These are phyloP conservation scores for Standfussiana lucernea DNA, from an alignment of 2,888 invertebrate species.

Conservation along the genomic window DNA sequence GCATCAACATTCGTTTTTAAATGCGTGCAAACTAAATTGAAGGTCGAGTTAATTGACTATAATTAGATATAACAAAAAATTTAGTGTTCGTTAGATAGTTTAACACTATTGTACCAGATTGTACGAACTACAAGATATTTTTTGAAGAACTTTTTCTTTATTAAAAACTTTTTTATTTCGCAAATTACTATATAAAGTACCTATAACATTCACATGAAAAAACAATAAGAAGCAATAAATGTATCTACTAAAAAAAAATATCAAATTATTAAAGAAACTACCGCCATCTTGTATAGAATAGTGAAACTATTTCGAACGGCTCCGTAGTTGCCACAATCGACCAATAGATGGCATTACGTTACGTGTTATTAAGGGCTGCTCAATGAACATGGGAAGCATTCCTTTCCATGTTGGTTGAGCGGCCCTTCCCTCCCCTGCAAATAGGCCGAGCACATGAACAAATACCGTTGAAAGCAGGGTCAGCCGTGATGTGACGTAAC, in stretches of 20 bases:
- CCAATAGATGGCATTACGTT: constrained; percentile 45
- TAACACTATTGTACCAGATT: background rate
- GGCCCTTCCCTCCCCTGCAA: no score
- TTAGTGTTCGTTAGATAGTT: background rate
- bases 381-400: background rate
- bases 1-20: background rate
- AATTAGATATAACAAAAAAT: background rate
- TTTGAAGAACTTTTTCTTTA: background rate
- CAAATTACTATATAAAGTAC: background rate
- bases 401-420: no score
- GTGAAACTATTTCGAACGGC: constrained; percentile 53
- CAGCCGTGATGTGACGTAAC: constrained; percentile 8
- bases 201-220: background rate
- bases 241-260: background rate
- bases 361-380: background rate
- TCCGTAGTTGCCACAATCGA: background rate
- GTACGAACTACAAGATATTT: background rate
- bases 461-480: constrained; percentile 1
- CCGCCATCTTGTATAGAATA: constrained; percentile 53
- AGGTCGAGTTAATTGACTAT: background rate
- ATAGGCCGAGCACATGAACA: constrained; percentile 11
- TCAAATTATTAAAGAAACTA: background rate
- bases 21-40: constrained; percentile 6
- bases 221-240: background rate
- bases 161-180: background rate